Base-by-base conservation (phyloP, 2,888 invertebrate genomes). In the Microplitis deprimator region DNA sequence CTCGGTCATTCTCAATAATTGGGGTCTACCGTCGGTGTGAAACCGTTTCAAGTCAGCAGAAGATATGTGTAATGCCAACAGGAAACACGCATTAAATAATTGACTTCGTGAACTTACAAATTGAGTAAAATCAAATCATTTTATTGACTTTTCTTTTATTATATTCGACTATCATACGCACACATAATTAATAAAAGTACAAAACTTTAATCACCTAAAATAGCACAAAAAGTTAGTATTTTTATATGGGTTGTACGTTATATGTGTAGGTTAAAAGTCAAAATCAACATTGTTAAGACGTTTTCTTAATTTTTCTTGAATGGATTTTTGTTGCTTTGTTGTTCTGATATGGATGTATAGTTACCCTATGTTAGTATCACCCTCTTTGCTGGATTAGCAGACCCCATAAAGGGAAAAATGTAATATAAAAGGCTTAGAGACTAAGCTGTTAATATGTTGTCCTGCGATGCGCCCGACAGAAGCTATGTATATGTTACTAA, bases 361-460 rank as follows among this genome's bases (percentile, higher is more conserved):
- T 10, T 72, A 50, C 50, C 50, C 50, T 38, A 29, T 70, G 60
- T 39, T 29, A 40, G 39, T 40, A 17, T 20, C 50, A 73, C 79
- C 82, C 84, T 81, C 85, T 85, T 87, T 85, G 84, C 87, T 85
- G 89, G 89, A 89, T 89, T 89, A 89, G 85, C 81, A 86, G 87
- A 88, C 89, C 89, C 89, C 88, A 87, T 88, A 87, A 87, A 89
- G 89, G 89, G 89, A 89, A 89, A 89, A 90, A 90, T 89, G 89
- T 89, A 89, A 90, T 90, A 90, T 90, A 89, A 90, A 89, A 87
- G 89, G 89, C 89, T 90, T 90, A 90, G 86, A 77, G 75, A 83
- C 87, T 90, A 89, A 90, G 89, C 89, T 84, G 88, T 90, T 90
- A 89, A 90, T 90, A 90, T 89, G 89, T 89, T 89, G 87, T 87